Conservation (phyloP, 2,888 invertebrate species). For the Aphrophora alni region DNA sequence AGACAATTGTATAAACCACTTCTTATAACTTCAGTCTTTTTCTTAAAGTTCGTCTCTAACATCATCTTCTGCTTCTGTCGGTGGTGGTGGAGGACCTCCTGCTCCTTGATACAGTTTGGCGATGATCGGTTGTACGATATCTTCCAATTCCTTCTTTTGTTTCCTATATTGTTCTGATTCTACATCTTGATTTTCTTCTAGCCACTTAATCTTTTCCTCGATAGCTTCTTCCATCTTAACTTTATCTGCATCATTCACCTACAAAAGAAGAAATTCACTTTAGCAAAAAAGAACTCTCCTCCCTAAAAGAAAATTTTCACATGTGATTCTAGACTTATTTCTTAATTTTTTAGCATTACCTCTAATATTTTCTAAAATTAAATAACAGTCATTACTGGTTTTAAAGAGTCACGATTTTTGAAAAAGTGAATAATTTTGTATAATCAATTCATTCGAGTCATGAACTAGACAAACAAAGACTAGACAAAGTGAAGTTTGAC, state of each 20-base stretch:
- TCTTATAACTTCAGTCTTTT: not conserved
- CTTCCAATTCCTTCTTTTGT: slow-evolving; percentile 94
- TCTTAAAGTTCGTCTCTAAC: slow-evolving; percentile 56
- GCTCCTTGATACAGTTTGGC: slow-evolving; percentile 93
- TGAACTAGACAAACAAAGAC: too few relatives aligned
- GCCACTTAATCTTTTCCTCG: slow-evolving; percentile 96
- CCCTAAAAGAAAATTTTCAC: too few relatives aligned
- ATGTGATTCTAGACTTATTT: too few relatives aligned
- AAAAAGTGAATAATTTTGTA: too few relatives aligned
- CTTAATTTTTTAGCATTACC: too few relatives aligned
- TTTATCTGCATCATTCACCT: slow-evolving; percentile 84
- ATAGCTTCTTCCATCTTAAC: slow-evolving; percentile 94
- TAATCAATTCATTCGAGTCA: too few relatives aligned
- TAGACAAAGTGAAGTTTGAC: too few relatives aligned
- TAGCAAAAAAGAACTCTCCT: too few relatives aligned
- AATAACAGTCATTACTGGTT: too few relatives aligned
- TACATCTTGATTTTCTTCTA: slow-evolving; percentile 93
- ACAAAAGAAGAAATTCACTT: slow-evolving; percentile 51
- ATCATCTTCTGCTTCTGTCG: slow-evolving; percentile 73
- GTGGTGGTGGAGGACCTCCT: slow-evolving; percentile 73
- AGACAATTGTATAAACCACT: not conserved
- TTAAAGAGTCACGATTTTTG: too few relatives aligned
- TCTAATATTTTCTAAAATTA: too few relatives aligned
- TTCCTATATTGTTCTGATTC: slow-evolving; percentile 92
- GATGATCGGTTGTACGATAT: slow-evolving; percentile 96